Conservation (phyloP, 2,113 vertebrate genomes). For the Hylia prasina region DNA sequence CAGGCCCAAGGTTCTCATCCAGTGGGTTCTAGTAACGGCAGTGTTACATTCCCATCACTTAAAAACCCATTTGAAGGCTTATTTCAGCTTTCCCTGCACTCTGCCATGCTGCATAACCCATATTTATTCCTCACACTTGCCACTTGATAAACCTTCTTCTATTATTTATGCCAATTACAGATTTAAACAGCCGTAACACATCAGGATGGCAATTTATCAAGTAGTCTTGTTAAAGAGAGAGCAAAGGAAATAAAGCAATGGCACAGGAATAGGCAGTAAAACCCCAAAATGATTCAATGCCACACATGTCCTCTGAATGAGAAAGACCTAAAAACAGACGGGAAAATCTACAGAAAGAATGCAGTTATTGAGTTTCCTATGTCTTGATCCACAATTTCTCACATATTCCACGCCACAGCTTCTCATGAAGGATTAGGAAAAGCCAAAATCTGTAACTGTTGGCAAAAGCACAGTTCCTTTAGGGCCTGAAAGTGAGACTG, state of each 20-base stretch:
- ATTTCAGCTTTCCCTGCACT: not conserved
- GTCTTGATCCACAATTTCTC: not conserved
- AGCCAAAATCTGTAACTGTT: not conserved
- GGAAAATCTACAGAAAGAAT: not conserved
- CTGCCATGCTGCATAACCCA: not conserved
- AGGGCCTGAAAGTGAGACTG: conserved; percentile 2
- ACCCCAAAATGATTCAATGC: not conserved
- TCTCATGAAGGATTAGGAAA: not conserved
- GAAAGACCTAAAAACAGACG: not conserved
- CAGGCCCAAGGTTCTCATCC: not conserved
- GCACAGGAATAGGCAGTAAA: not conserved
- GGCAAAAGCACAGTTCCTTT: not conserved
- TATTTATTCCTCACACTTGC: not conserved
- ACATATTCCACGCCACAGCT: not conserved
- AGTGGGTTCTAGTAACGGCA: not conserved
- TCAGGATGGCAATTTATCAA: not conserved
- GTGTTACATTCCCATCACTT: not conserved
- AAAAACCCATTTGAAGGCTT: not conserved
- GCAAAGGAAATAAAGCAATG: not conserved
- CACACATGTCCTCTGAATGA: not conserved
- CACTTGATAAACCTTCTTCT: not conserved
- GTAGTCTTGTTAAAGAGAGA: not conserved
- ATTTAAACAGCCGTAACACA: not conserved
- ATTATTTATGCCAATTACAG: not conserved
- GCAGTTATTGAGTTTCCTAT: not conserved